Percentiles rank a stretch among this genome's conserved stretches.
Evolutionary conservation across 64 coral and sea anemone genomes (phyloP).

Genomic region (Trachythela sp.): DNA sequence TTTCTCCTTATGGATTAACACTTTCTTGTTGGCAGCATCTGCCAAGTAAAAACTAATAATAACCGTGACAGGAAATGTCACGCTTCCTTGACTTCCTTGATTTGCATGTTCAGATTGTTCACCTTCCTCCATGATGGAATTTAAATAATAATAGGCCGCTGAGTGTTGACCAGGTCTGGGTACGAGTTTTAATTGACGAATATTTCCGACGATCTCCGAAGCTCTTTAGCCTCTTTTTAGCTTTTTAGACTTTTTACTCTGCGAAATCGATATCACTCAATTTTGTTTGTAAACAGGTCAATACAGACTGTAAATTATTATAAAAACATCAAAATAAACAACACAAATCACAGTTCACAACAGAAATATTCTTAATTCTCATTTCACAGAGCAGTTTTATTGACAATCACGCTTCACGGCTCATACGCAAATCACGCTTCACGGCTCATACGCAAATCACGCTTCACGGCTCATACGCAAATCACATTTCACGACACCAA

Average conservation of each 20-base stretch:
- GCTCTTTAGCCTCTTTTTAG: background rate
- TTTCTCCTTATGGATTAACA: slow-evolving; percentile 20
- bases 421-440: background rate
- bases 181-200: background rate
- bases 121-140: background rate
- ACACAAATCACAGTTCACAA: slow-evolving; percentile 1
- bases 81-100: background rate
- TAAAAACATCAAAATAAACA: background rate
- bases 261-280: no score
- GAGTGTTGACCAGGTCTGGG: background rate
- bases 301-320: background rate
- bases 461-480: no score
- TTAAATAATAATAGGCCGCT: background rate
- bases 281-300: no score
- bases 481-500: no score
- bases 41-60: slow-evolving; percentile 14
- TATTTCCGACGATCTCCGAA: background rate
- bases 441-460: slow-evolving; percentile 11
- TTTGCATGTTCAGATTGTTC: background rate
- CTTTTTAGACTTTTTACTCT: slow-evolving; percentile 9
- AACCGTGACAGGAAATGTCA: slow-evolving; percentile 16
- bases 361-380: background rate
- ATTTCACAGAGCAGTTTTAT: slow-evolving; percentile 20
- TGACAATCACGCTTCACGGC: background rate
- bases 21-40: background rate